phyloP scores from a whole-genome alignment of 2,113 vertebrate species.

The Microcebus jonahi region DNA sequence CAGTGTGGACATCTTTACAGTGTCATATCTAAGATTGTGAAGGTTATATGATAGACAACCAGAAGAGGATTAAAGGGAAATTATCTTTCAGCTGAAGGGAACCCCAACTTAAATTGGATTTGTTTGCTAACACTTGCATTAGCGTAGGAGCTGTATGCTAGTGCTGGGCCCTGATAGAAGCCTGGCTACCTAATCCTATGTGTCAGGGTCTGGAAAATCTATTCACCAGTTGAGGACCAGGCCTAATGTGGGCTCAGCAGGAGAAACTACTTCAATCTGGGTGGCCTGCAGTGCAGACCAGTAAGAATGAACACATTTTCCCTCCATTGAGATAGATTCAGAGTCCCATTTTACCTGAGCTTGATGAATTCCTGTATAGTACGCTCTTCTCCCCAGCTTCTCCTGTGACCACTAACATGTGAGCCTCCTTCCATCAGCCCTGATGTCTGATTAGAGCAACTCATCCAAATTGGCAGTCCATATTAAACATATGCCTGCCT shows the following conservation, averaged over 20 bases:
- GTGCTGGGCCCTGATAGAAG: constrained; percentile 51
- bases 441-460: neutral
- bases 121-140: constrained; percentile 74
- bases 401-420: neutral
- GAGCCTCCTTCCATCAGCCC: neutral
- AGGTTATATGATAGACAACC: constrained; percentile 72
- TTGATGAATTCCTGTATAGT: neutral
- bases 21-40: constrained; percentile 70
- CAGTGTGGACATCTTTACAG: constrained; percentile 49
- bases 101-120: constrained; percentile 78
- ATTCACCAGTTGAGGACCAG: constrained; percentile 58
- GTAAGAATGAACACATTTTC: neutral
- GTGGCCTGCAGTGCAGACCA: accelerated
- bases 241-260: accelerated
- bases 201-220: constrained; percentile 27
- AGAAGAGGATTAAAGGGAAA: constrained; percentile 79
- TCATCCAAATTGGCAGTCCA: neutral
- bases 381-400: neutral
- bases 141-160: constrained; percentile 61
- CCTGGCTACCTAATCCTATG: constrained; percentile 37
- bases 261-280: neutral
- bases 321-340: neutral
- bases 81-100: constrained; percentile 79
- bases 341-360: neutral
- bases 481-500: neutral